Evolutionary conservation across 2,888 invertebrate species (phyloP).

Genomic region (Mycalesis mineus): DNA sequence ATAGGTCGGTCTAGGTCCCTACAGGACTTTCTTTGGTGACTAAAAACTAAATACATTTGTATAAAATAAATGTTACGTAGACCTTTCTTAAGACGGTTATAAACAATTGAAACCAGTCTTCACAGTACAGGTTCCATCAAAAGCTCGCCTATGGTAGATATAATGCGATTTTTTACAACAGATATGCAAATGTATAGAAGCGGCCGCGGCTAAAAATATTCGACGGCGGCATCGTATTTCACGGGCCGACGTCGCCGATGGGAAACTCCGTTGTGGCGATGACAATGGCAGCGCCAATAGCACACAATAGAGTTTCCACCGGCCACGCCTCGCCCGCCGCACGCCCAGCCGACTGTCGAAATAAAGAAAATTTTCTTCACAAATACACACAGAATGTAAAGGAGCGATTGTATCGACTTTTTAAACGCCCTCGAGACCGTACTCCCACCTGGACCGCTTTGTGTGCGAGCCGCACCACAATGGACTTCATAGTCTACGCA

Average conservation of each 20-base stretch:
- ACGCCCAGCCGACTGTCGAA: slow-evolving; percentile 63
- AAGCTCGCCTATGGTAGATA: slow-evolving; percentile 19
- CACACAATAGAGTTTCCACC: slow-evolving; percentile 68
- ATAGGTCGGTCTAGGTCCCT: too few relatives aligned
- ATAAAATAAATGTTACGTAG: neutral
- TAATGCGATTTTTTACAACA: slow-evolving; percentile 27
- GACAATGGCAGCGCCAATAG: slow-evolving; percentile 69
- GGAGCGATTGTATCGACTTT: slow-evolving; percentile 75
- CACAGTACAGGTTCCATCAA: slow-evolving; percentile 16
- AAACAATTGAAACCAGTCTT: slow-evolving; percentile 27
- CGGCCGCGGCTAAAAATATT: slow-evolving; percentile 37
- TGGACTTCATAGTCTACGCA: slow-evolving; percentile 41
- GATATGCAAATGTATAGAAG: slow-evolving; percentile 35
- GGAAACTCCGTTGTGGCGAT: slow-evolving; percentile 42
- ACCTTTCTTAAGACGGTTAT: neutral
- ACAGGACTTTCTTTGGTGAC: too few relatives aligned
- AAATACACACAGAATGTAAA: slow-evolving; percentile 56
- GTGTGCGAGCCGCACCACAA: slow-evolving; percentile 66
- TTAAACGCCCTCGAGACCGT: slow-evolving; percentile 75
- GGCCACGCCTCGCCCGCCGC: slow-evolving; percentile 69
- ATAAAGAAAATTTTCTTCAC: slow-evolving; percentile 74
- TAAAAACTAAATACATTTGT: too few relatives aligned
- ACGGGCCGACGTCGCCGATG: slow-evolving; percentile 43
- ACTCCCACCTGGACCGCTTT: slow-evolving; percentile 70
- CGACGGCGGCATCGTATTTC: slow-evolving; percentile 34